Conservation (phyloP, 2,888 invertebrate genomes). For the Patella pellucida region DNA sequence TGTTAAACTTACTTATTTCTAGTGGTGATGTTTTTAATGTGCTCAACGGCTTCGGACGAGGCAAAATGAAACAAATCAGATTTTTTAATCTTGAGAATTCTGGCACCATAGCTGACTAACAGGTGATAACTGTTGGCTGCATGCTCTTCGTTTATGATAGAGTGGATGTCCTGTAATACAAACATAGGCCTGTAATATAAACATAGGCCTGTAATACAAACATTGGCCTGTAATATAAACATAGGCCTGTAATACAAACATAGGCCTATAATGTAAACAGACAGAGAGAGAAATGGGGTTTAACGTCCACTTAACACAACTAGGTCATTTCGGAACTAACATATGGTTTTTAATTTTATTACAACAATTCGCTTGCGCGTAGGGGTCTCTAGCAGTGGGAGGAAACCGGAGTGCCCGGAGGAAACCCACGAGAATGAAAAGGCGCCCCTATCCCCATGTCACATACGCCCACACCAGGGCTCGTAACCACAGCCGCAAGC, state of each 20-base stretch:
- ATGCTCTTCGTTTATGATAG: conserved; percentile 20
- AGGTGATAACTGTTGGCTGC: conserved; percentile 36
- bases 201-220: not conserved
- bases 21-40: conserved; percentile 44
- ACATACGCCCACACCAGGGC: too few species aligned
- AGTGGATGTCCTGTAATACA: conserved; percentile 46
- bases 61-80: conserved; percentile 46
- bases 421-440: too few species aligned
- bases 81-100: conserved; percentile 48
- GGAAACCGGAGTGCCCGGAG: too few species aligned
- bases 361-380: too few species aligned
- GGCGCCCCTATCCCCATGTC: too few species aligned
- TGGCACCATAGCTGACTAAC: conserved; percentile 54
- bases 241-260: not conserved
- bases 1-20: conserved; percentile 43
- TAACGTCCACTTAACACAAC: too few species aligned
- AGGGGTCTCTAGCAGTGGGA: too few species aligned
- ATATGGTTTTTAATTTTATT: too few species aligned
- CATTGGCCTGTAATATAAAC: not conserved
- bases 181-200: not conserved
- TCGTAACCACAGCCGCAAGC: too few species aligned
- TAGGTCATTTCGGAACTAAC: too few species aligned
- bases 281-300: too few species aligned
- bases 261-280: too few species aligned
- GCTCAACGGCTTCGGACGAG: conserved; percentile 43